phyloP scores from a whole-genome alignment of 2,888 invertebrate genomes.

The Luperina testacea region DNA sequence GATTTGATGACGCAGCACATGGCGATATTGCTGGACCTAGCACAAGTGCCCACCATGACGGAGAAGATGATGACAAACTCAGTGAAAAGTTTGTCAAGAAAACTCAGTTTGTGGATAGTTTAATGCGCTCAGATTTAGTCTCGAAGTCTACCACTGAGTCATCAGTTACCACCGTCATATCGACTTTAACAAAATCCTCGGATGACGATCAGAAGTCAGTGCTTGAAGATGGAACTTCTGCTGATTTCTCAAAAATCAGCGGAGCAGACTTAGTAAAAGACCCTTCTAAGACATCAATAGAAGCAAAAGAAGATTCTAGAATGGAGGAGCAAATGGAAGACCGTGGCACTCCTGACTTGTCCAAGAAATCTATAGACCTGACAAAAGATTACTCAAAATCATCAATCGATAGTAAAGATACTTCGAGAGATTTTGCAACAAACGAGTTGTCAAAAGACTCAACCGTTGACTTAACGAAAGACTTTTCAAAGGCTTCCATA shows the following conservation, averaged over 20 bases:
- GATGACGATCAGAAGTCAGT: conserved; percentile 87
- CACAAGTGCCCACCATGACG: conserved; percentile 67
- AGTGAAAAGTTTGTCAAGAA: conserved; percentile 75
- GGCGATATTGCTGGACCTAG: conserved; percentile 66
- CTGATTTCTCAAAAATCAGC: conserved; percentile 87
- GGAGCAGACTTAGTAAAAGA: conserved; percentile 86
- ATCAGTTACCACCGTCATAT: conserved; percentile 86
- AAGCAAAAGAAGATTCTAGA: conserved; percentile 83
- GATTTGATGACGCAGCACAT: conserved; percentile 64
- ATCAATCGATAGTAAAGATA: conserved; percentile 88
- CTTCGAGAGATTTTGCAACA: conserved; percentile 87
- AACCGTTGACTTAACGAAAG: conserved; percentile 86
- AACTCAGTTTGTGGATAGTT: conserved; percentile 79
- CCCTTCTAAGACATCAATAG: conserved; percentile 85
- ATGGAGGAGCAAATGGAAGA: conserved; percentile 83
- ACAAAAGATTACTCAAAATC: conserved; percentile 88
- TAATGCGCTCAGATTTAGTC: conserved; percentile 80
- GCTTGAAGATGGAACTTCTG: conserved; percentile 86
- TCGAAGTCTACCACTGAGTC: conserved; percentile 89
- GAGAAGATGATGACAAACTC: conserved; percentile 72
- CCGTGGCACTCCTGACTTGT: conserved; percentile 85
- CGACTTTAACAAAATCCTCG: conserved; percentile 86
- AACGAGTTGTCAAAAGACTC: conserved; percentile 88
- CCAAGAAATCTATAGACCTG: conserved; percentile 86
- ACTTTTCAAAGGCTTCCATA: conserved; percentile 86